Evolutionary conservation across 2,113 vertebrate genomes (phyloP), one percentile per base, ranked within the genome.

Genomic region (Eira barbara): DNA sequence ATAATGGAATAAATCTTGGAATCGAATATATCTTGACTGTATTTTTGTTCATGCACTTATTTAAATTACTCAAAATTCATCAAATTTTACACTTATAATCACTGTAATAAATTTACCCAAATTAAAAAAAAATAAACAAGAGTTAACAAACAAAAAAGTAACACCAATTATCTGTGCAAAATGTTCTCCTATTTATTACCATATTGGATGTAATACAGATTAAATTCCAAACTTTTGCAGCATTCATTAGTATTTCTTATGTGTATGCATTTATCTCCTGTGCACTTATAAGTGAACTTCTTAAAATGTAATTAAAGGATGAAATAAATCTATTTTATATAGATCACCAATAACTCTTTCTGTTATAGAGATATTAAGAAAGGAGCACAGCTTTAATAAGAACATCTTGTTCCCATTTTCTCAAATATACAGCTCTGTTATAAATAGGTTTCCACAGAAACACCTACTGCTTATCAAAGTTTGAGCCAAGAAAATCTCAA

Each of bases 401-500:
- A 84, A 76, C 69, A 90, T 92, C 42, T 89, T 79, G 79, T 69
- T 80, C 14, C 31, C 20, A 61, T 79, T 86, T 97, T 96, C 61
- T 91, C 57, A 95, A 83, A 82, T 95, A 96, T 42, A 93, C 18
- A 74, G 7, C 29, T 79, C 23, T 71, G 13, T 13, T 90, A 21
- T 90, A 96, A 96, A 96, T 92, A 96, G 63, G 3, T 87, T 96
- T 97, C 59, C 92, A 93, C 71, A 93, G 81, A 95, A 97, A 95
- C 65, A 93, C 73, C 55, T 94, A 89, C 63, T 93, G n/a, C 95
- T 96, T 96, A 82, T 95, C 67, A 93, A 93, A 27, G 25, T 89
- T 93, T 89, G 78, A 97, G 57, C 71, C 78, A 96, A 95, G 57
- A 96, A 98, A 91, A 91, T 93, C 84, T 97, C 71, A 91, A 96